Percentiles rank a stretch among this genome's conserved stretches.
phyloP scores from a whole-genome alignment of 2,797 vertebrate species.

The Eulemur mongoz region DNA sequence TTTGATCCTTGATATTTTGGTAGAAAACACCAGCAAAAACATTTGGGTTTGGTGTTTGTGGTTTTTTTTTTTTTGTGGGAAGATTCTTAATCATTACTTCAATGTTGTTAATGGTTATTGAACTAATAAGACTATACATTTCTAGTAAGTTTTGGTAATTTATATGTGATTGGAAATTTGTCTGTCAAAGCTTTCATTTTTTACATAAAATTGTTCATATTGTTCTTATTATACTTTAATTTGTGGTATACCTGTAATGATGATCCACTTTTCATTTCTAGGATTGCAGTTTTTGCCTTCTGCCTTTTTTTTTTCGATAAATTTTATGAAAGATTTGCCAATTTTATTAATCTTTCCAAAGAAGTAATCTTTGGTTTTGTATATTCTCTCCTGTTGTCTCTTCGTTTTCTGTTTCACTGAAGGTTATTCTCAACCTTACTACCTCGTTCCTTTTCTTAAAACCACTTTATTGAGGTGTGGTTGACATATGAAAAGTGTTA shows the following conservation, averaged over 20 bases:
- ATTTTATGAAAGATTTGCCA: not conserved
- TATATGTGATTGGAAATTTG: not conserved
- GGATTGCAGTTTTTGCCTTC: not conserved
- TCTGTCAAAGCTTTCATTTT: not conserved
- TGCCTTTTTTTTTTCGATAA: not conserved
- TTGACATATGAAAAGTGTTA: not conserved
- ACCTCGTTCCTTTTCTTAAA: not conserved
- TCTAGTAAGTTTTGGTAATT: not conserved
- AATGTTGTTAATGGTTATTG: not conserved
- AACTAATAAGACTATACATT: not conserved
- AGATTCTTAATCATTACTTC: not conserved
- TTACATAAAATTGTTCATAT: not conserved
- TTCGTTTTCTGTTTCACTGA: not conserved
- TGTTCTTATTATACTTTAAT: not conserved
- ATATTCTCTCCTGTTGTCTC: not conserved
- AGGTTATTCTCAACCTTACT: not conserved
- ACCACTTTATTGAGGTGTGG: not conserved
- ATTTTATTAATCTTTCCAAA: not conserved
- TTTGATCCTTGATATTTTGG: not conserved
- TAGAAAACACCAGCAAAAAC: not conserved
- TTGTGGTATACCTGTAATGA: not conserved
- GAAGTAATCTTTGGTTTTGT: not conserved
- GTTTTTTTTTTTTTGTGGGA: not conserved
- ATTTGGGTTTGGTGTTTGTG: not conserved
- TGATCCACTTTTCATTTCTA: not conserved